Evolutionary conservation across 2,888 invertebrate species (phyloP).

Genomic region (Sesia bembeciformis): DNA sequence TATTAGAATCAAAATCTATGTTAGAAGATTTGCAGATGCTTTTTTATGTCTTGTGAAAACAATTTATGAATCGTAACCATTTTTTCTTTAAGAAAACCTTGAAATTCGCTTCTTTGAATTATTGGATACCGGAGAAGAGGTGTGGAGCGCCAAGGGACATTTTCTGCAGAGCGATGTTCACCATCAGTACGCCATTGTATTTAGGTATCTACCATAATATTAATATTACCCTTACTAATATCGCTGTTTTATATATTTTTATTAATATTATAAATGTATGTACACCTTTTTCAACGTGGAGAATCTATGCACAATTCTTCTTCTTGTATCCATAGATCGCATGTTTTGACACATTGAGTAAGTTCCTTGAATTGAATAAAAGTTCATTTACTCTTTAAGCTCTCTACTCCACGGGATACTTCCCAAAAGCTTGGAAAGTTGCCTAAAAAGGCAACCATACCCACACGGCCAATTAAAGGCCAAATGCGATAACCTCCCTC

Average conservation of each 20-base stretch:
- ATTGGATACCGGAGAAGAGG: slow-evolving; percentile 75
- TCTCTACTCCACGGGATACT: too few relatives aligned
- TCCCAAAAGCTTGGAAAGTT: too few relatives aligned
- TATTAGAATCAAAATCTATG: too few relatives aligned
- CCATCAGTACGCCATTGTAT: slow-evolving; percentile 91
- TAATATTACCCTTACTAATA: neutral
- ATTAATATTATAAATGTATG: neutral
- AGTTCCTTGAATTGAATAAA: too few relatives aligned
- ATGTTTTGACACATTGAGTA: too few relatives aligned
- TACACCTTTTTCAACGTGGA: neutral
- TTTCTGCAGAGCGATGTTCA: slow-evolving; percentile 91
- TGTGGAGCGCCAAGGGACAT: slow-evolving; percentile 82
- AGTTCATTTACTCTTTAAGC: too few relatives aligned
- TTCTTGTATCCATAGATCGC: too few relatives aligned
- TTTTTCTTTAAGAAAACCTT: slow-evolving; percentile 81
- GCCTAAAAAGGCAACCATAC: too few relatives aligned
- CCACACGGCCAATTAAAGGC: too few relatives aligned
- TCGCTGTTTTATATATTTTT: neutral
- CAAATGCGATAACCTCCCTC: too few relatives aligned
- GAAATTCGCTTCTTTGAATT: slow-evolving; percentile 86
- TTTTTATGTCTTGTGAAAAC: neutral
- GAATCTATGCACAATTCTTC: neutral
- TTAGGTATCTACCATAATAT: slow-evolving; percentile 60
- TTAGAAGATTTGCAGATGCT: neutral
- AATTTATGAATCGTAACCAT: neutral